Evolutionary conservation across 1,140 invertebrate genomes (phyloP).

Genomic region (Pinna nobilis): DNA sequence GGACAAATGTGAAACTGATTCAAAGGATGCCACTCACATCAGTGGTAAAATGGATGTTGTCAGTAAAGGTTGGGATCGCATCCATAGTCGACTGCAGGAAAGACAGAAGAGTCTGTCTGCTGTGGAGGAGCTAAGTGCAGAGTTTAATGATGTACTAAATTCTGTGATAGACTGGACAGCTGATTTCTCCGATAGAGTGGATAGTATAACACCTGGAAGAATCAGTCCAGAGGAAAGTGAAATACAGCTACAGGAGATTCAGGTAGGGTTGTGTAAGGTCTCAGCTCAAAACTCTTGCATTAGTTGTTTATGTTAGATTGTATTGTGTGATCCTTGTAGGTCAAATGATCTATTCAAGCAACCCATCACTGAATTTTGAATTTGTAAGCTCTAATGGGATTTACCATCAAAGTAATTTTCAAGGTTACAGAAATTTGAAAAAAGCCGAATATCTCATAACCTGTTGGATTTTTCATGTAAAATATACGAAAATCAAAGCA

Average conservation of each 20-base stretch:
- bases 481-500: no score
- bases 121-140: conserved; percentile 79
- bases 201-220: conserved; percentile 77
- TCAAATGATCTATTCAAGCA: no score
- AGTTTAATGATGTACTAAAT: conserved; percentile 92
- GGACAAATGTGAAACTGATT: conserved; percentile 81
- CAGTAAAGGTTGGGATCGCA: conserved; percentile 77
- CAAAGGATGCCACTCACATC: conserved; percentile 84
- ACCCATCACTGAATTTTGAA: no score
- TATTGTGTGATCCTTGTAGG: no score
- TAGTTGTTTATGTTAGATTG: no score
- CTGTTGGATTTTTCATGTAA: no score
- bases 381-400: no score
- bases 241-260: conserved; percentile 83
- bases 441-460: no score
- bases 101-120: conserved; percentile 62
- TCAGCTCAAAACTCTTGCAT: neutral
- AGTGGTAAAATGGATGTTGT: conserved; percentile 77
- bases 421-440: no score
- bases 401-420: no score
- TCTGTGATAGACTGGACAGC: conserved; percentile 83
- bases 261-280: conserved; percentile 55
- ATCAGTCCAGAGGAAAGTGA: conserved; percentile 81
- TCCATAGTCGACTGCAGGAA: conserved; percentile 64
- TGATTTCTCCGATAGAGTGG: conserved; percentile 86